Conservation (phyloP, 2,888 invertebrate species). For the Drosophila flavopinicola region DNA sequence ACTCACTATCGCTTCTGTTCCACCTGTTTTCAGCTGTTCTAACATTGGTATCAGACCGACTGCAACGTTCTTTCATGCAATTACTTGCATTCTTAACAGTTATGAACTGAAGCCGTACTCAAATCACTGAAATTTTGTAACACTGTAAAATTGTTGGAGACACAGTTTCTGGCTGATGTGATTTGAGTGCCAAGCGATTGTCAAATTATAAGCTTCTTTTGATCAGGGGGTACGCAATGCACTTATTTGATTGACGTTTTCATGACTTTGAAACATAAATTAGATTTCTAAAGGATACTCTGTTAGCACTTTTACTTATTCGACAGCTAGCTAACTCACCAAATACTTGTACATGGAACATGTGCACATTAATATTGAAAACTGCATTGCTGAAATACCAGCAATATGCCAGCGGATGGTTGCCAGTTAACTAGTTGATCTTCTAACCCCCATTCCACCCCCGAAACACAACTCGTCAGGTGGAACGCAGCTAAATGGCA, state of each 20-base stretch:
- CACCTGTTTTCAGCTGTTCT: too few species aligned
- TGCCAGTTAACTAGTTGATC: neutral
- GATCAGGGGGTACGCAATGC: neutral
- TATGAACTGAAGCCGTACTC: neutral
- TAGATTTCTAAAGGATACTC: conserved; percentile 41
- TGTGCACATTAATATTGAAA: conserved; percentile 15
- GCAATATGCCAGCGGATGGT: conserved; percentile 5
- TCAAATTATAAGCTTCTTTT: neutral
- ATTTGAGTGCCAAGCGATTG: too few species aligned
- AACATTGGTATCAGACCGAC: too few species aligned
- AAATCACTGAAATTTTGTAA: neutral
- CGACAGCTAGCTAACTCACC: conserved; percentile 2
- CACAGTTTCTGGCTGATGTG: neutral
- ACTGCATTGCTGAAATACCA: conserved; percentile 1
- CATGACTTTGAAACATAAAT: conserved; percentile 35
- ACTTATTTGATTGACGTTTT: conserved; percentile 18
- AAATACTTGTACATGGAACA: neutral
- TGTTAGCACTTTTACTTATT: conserved; percentile 49
- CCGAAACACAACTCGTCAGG: conserved; percentile 1
- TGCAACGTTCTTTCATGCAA: too few species aligned
- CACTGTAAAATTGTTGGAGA: too few species aligned
- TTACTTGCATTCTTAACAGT: neutral
- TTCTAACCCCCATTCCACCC: neutral
- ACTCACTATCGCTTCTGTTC: too few species aligned
- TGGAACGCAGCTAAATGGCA: conserved; percentile 24